Conservation (phyloP, 1,140 invertebrate genomes). For the Drosophila nigrodunni region DNA sequence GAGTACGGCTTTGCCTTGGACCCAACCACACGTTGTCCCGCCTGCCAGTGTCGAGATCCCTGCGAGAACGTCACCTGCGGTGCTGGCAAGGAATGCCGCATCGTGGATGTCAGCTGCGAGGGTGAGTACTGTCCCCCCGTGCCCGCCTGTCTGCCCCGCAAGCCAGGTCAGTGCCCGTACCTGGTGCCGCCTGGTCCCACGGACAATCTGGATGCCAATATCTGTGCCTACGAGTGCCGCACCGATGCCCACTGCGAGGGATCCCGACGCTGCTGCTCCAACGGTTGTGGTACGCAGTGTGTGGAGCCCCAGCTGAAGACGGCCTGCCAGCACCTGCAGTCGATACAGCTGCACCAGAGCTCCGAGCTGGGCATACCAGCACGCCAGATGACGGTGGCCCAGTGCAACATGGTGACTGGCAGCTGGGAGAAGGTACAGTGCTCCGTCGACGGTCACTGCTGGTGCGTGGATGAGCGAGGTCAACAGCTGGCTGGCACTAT, state of each 20-base stretch:
- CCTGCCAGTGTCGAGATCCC: constrained; percentile 91
- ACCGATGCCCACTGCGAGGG: constrained; percentile 90
- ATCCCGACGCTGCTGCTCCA: constrained; percentile 91
- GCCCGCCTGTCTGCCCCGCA: constrained; percentile 91
- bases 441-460: constrained; percentile 90
- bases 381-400: constrained; percentile 90
- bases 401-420: constrained; percentile 90
- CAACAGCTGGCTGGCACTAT: constrained; percentile 90
- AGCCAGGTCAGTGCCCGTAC: constrained; percentile 92
- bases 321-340: constrained; percentile 89
- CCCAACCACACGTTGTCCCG: constrained; percentile 88
- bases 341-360: constrained; percentile 90
- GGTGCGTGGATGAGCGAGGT: constrained; percentile 95
- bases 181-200: constrained; percentile 89
- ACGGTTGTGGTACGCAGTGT: constrained; percentile 93
- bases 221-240: constrained; percentile 91
- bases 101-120: constrained; percentile 92
- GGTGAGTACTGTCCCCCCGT: constrained; percentile 92
- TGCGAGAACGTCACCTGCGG: constrained; percentile 89
- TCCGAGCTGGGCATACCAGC: constrained; percentile 91
- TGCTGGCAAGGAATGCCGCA: constrained; percentile 88
- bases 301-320: constrained; percentile 90
- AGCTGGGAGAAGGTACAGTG: constrained; percentile 93
- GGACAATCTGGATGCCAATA: constrained; percentile 84
- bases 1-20: constrained; percentile 92